These are phyloP conservation scores for Hipparchia semele DNA, from an alignment of 2,888 invertebrate species.

Conservation along the genomic window DNA sequence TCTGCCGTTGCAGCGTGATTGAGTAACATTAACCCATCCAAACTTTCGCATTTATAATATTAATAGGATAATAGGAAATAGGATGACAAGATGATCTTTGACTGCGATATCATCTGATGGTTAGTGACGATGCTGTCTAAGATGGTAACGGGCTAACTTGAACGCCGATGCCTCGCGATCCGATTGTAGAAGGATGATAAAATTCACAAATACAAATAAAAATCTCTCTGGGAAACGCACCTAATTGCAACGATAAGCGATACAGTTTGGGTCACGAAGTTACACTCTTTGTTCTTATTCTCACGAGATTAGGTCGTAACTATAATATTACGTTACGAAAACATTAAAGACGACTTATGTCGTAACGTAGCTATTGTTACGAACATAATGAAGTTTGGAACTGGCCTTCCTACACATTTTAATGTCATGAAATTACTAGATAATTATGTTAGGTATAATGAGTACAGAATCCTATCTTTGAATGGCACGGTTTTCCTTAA, in stretches of 20 bases:
- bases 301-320: conserved; percentile 33
- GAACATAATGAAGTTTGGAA: conserved; percentile 24
- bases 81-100: too few relatives aligned
- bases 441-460: neutral
- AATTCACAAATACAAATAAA: too few relatives aligned
- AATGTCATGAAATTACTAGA: conserved; percentile 4
- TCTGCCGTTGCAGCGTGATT: too few relatives aligned
- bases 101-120: too few relatives aligned
- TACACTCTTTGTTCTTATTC: conserved; percentile 31
- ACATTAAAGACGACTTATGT: conserved; percentile 25
- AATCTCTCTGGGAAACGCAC: too few relatives aligned
- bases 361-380: conserved; percentile 31
- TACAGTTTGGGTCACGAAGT: conserved; percentile 20
- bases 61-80: too few relatives aligned
- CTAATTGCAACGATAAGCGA: neutral
- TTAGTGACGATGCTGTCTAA: too few relatives aligned
- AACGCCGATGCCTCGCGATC: too few relatives aligned
- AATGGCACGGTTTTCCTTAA: neutral
- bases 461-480: neutral
- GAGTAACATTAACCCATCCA: too few relatives aligned
- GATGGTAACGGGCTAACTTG: too few relatives aligned
- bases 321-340: conserved; percentile 28
- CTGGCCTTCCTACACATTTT: conserved; percentile 21
- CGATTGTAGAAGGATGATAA: too few relatives aligned
- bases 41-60: too few relatives aligned